Conservation (phyloP, 2,113 vertebrate species). For the Tyrannus savana region DNA sequence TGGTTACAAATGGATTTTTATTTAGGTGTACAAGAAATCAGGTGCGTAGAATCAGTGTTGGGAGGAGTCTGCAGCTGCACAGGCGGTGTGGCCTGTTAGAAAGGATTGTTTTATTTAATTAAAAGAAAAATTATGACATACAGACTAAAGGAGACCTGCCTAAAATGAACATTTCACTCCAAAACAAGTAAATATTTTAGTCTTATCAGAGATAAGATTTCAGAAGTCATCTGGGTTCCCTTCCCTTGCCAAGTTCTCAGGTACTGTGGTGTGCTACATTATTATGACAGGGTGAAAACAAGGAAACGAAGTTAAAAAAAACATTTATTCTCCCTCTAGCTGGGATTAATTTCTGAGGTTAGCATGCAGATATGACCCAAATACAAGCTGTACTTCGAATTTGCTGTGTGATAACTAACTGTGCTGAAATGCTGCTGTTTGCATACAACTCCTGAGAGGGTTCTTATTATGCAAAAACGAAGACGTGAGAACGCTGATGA, state of each 20-base stretch:
- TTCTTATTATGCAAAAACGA: conserved; percentile 39
- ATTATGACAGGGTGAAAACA: background rate
- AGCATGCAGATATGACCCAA: background rate
- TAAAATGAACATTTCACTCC: background rate
- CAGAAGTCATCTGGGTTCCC: background rate
- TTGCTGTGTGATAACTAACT: background rate
- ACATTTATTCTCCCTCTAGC: background rate
- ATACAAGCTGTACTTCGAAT: background rate
- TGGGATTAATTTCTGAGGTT: conserved; percentile 13
- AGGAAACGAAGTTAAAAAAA: background rate
- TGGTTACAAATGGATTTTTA: background rate
- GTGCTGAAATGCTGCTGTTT: conserved; percentile 1
- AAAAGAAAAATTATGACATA: background rate
- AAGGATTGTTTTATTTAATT: background rate
- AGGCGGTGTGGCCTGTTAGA: background rate
- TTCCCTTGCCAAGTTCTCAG: background rate
- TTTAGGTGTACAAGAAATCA: background rate
- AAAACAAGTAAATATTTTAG: background rate
- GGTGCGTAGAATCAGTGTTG: fast-evolving
- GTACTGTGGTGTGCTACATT: fast-evolving
- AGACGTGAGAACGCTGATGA: conserved; percentile 45
- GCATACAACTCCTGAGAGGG: conserved; percentile 16
- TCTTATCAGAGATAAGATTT: background rate
- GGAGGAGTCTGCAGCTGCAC: background rate
- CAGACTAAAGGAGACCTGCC: background rate